Evolutionary conservation across 2,888 invertebrate genomes (phyloP).

Genomic region (Dusona sp.): DNA sequence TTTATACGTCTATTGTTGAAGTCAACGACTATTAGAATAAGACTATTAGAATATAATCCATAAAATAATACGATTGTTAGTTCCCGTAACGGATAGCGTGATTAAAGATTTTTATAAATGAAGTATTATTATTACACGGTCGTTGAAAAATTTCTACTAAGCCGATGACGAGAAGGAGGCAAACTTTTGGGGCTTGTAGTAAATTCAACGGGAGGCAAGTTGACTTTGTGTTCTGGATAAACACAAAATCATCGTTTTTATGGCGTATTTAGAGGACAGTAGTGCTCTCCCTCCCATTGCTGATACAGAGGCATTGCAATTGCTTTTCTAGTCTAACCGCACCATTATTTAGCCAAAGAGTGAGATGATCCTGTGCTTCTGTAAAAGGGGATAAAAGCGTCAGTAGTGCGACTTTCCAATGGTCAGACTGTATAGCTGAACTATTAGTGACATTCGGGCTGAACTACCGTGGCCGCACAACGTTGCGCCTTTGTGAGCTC

Average conservation of each 20-base stretch:
- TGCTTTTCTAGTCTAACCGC: background rate
- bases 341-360: slow-evolving; percentile 24
- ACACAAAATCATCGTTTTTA: slow-evolving; percentile 2
- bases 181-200: background rate
- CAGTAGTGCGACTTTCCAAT: slow-evolving; percentile 59
- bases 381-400: slow-evolving; percentile 17
- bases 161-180: background rate
- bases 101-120: background rate
- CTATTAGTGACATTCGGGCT: slow-evolving; percentile 39
- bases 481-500: slow-evolving; percentile 63
- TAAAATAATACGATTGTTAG: background rate
- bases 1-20: background rate
- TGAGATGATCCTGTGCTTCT: slow-evolving; percentile 29
- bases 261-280: slow-evolving; percentile 15
- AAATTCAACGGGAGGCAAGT: background rate
- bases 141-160: background rate
- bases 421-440: slow-evolving; percentile 50
- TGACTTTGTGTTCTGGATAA: background rate
- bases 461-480: slow-evolving; percentile 16
- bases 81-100: background rate
- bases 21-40: background rate
- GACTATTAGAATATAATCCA: background rate
- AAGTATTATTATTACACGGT: background rate
- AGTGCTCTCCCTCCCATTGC: background rate
- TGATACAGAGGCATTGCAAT: background rate